Evolutionary conservation across 2,113 vertebrate genomes (phyloP).

Genomic region (Leucosticte australis): DNA sequence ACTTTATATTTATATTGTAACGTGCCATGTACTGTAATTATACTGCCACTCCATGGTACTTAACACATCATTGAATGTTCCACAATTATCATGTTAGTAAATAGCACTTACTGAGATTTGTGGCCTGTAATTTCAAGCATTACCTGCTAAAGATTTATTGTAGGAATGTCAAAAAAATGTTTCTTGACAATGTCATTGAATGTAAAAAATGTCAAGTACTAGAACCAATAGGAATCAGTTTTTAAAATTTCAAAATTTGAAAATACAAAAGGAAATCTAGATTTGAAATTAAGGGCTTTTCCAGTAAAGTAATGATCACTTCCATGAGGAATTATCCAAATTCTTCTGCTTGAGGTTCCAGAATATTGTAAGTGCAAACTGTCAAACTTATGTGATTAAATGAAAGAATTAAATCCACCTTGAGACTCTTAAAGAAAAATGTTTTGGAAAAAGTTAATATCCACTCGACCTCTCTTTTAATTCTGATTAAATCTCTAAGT

Average conservation of each 20-base stretch:
- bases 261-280: neutral
- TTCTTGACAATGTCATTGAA: neutral
- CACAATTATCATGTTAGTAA: constrained; percentile 73
- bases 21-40: constrained; percentile 72
- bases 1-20: constrained; percentile 74
- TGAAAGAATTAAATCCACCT: neutral
- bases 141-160: constrained; percentile 51
- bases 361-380: neutral
- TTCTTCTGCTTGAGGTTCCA: neutral
- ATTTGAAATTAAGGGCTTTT: neutral
- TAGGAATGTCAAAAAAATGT: neutral
- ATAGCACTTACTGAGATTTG: constrained; percentile 54
- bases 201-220: neutral
- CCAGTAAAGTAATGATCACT: neutral
- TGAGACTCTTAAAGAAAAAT: neutral
- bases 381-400: neutral
- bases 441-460: neutral
- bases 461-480: neutral
- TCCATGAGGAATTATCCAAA: neutral
- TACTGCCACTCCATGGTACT: constrained; percentile 72
- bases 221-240: neutral
- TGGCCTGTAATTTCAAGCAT: constrained; percentile 61
- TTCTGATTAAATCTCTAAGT: neutral
- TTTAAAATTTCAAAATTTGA: neutral
- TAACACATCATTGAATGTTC: constrained; percentile 69